Conservation (phyloP, 2,797 vertebrate species). For the Scarus forsteni region DNA sequence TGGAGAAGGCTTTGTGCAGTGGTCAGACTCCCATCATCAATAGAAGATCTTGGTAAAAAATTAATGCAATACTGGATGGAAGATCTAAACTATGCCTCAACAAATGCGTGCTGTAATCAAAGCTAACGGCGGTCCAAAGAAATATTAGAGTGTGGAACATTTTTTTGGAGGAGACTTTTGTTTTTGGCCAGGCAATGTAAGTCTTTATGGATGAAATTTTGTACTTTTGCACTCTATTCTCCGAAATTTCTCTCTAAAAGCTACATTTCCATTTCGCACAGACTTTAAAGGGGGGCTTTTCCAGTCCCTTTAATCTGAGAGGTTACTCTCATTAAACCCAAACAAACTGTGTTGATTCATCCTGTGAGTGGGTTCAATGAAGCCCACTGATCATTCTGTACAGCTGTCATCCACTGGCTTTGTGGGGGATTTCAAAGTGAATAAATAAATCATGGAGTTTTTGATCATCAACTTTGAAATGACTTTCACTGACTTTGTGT, state of each 20-base stretch:
- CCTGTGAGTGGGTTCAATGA: constrained; percentile 8
- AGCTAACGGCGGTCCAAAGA: too few relatives aligned
- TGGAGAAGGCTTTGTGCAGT: too few relatives aligned
- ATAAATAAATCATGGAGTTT: neutral
- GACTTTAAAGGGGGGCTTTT: neutral
- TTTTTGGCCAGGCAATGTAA: too few relatives aligned
- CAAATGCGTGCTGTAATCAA: too few relatives aligned
- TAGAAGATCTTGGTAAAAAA: too few relatives aligned
- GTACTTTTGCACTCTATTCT: neutral
- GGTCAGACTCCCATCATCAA: too few relatives aligned
- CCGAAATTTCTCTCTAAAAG: neutral
- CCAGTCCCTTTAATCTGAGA: constrained; percentile 4
- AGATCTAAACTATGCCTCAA: too few relatives aligned
- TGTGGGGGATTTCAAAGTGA: constrained; percentile 3
- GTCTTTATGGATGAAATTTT: neutral
- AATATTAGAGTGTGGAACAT: too few relatives aligned
- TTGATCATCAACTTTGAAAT: constrained; percentile 13
- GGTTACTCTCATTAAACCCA: constrained; percentile 17
- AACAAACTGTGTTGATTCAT: constrained; percentile 3
- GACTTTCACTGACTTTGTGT: constrained; percentile 10
- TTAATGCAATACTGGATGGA: too few relatives aligned
- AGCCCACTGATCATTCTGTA: neutral
- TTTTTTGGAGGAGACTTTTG: too few relatives aligned
- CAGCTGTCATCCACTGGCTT: constrained; percentile 1
- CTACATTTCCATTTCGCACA: neutral